Evolutionary conservation across 1,140 invertebrate species (phyloP), one percentile per base, ranked within the genome.

Genomic region (Carcinoscorpius rotundicauda): DNA sequence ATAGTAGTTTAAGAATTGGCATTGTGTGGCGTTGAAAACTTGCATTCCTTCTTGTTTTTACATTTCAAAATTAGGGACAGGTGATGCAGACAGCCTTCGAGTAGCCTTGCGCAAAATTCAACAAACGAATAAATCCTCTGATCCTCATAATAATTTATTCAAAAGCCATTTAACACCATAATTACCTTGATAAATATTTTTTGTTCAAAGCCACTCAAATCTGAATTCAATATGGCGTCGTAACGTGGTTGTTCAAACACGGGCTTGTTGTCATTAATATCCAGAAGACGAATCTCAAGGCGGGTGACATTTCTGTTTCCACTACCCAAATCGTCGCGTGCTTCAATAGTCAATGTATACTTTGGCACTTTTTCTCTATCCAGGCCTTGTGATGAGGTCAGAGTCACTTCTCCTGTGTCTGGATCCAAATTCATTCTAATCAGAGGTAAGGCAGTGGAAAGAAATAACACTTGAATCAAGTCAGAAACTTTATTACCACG

Each of bases 331-430:
- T 87, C 87, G 76, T 95, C 92, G 70, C 86, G 82, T 49, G 91
- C 92, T 79, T 93, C 88, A 49, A 93, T 84, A 66, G 84, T 84
- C 67, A 95, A 81, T 73, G 84, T 83, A 73, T 90, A 84, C 70
- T 85, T 84, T 72, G 75, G 66, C 61, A 74, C 68, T 49, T 70
- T 80, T 76, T 98, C 93, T 52, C 93, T 80, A 76, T 97, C 93
- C 71, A 97, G 70, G 50, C 76, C 75, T 2, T 85, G 86, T 0
- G 84, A 79, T 10, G 69, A 71, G 72, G 87, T 86, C 3, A 95
- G 87, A 3, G 85, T 88, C 66, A 97, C 87, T 5, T 87, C 79
- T 0, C 93, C 93, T 29, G 87, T 86, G 59, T 85, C 79, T 52
- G 87, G 82, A 76, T 97, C 86, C 49, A 97, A 79, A 65, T 82